Conservation (phyloP, 2,113 vertebrate species). For the Felis catus region F.catus_Fca126_mat1.0 CM031428.1:55079001-55079500, state of each 20-base stretch:
- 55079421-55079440: background rate
- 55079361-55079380: background rate
- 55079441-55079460: background rate
- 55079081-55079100: background rate
- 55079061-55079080: background rate
- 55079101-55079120: background rate
- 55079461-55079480: background rate
- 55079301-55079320: background rate
- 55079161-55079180: background rate
- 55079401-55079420: background rate
- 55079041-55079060: background rate
- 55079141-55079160: background rate
- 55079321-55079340: background rate
- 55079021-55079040: background rate
- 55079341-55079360: background rate
- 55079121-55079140: background rate
- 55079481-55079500: background rate
- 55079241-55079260: background rate
- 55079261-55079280: background rate
- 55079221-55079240: background rate
- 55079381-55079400: too few relatives aligned
- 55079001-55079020: background rate
- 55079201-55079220: background rate
- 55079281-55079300: background rate
- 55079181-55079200: background rate